Evolutionary conservation across 2,888 invertebrate species (phyloP).

Genomic region (Lochmaea crataegi): DNA sequence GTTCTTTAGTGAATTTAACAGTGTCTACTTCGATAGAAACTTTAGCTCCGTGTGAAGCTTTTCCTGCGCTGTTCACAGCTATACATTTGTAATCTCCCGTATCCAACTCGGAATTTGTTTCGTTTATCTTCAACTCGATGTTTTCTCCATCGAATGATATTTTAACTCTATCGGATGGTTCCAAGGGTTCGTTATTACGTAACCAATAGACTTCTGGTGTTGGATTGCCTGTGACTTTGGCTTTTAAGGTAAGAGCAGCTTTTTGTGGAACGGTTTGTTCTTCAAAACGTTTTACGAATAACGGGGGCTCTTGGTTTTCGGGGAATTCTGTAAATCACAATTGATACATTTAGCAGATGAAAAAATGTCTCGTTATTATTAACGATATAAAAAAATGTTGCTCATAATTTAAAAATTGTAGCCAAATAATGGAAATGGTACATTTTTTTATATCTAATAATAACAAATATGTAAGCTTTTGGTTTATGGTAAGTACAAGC

Average conservation of each 20-base stretch:
- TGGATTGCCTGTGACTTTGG: constrained; percentile 90
- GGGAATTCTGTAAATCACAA: constrained; percentile 74
- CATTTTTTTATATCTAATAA: not conserved
- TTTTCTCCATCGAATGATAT: constrained; percentile 88
- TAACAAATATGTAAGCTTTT: not conserved
- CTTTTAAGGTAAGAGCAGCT: constrained; percentile 78
- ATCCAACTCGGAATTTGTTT: constrained; percentile 87
- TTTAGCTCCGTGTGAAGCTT: constrained; percentile 88
- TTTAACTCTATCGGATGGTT: constrained; percentile 79
- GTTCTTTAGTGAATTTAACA: constrained; percentile 82
- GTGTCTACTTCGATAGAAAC: constrained; percentile 84
- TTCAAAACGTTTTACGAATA: constrained; percentile 89
- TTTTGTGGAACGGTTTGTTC: constrained; percentile 86
- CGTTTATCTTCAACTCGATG: constrained; percentile 80
- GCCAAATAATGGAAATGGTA: not conserved
- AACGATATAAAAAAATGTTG: not conserved
- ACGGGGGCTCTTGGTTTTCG: constrained; percentile 77
- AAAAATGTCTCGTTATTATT: not conserved
- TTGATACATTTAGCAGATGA: not conserved
- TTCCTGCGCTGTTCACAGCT: constrained; percentile 89
- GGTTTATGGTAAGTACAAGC: no score
- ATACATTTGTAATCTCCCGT: constrained; percentile 94
- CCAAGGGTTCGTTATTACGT: constrained; percentile 84
- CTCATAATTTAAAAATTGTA: no score
- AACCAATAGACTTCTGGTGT: constrained; percentile 92